Evolutionary conservation across 2,888 invertebrate species (phyloP).

Genomic region (Dasysyrphus tricinctus): DNA sequence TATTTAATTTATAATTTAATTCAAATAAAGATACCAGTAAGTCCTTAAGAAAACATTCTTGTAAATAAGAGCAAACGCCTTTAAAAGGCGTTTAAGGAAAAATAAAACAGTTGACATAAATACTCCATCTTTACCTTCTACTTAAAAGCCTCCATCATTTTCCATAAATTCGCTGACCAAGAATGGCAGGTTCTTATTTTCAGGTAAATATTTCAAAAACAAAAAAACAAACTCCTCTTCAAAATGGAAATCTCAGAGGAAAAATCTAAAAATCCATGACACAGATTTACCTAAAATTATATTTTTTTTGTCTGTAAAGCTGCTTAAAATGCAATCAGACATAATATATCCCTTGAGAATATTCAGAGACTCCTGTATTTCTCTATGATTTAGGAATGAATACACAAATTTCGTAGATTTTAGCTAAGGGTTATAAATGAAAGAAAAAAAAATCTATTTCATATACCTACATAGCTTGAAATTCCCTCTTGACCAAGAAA

Average conservation of each 20-base stretch:
- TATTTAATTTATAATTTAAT: too few species aligned
- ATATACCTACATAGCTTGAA: background rate
- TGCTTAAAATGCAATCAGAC: slow-evolving; percentile 22
- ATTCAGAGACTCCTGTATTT: background rate
- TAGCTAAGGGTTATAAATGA: background rate
- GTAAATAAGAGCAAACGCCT: too few species aligned
- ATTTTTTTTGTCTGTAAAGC: slow-evolving; percentile 4
- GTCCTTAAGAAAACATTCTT: too few species aligned
- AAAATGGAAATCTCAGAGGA: background rate
- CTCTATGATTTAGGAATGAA: slow-evolving; percentile 8
- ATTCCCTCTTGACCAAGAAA: slow-evolving; percentile 28
- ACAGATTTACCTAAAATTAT: slow-evolving; percentile 23
- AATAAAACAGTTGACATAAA: too few species aligned
- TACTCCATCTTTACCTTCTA: too few species aligned
- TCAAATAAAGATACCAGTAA: too few species aligned
- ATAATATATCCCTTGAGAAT: slow-evolving; percentile 4
- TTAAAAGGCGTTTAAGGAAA: too few species aligned
- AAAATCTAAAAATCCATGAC: background rate
- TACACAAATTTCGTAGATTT: slow-evolving; percentile 16
- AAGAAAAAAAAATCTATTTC: background rate
- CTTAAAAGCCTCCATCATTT: too few species aligned
- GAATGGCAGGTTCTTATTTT: too few species aligned
- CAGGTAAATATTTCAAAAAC: too few species aligned
- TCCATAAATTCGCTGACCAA: too few species aligned
- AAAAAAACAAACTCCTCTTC: background rate